These are phyloP conservation scores for human DNA, from an alignment of 2,113 vertebrate species.

Conservation along the genomic window DNA sequence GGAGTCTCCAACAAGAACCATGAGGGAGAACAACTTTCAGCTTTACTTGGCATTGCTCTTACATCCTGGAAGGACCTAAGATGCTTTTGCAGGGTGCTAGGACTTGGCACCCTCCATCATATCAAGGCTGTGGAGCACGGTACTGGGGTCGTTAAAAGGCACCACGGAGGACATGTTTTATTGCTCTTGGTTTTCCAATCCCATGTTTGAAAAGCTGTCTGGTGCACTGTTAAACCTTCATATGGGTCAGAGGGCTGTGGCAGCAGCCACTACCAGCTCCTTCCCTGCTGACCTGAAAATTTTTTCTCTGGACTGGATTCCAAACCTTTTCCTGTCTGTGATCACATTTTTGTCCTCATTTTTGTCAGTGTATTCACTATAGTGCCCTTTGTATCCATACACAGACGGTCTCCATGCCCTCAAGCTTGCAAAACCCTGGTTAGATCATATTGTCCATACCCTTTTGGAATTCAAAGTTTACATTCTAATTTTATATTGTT, in stretches of 20 bases:
- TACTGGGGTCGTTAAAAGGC: neutral
- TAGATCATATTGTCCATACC: neutral
- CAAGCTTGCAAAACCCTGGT: neutral
- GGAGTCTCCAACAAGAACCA: neutral
- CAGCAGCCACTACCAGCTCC: neutral
- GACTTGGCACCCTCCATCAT: neutral
- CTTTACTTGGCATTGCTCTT: neutral
- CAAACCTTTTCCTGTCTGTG: neutral
- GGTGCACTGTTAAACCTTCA: neutral
- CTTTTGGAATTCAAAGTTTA: conserved; percentile 2
- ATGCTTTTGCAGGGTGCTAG: neutral
- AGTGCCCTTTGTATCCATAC: neutral
- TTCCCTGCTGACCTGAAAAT: neutral
- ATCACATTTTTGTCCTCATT: neutral
- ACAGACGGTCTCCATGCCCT: neutral
- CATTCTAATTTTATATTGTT: conserved; percentile 9
- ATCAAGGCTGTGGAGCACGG: neutral
- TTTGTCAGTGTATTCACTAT: neutral
- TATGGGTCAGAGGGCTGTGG: neutral
- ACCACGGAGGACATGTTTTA: neutral
- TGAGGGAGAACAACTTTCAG: neutral
- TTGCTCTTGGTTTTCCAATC: neutral
- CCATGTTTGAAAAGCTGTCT: neutral
- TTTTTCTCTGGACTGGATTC: neutral
- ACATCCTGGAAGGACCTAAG: neutral